Evolutionary conservation across 1,140 invertebrate genomes (phyloP).

Genomic region (Brachystomella parvula): DNA sequence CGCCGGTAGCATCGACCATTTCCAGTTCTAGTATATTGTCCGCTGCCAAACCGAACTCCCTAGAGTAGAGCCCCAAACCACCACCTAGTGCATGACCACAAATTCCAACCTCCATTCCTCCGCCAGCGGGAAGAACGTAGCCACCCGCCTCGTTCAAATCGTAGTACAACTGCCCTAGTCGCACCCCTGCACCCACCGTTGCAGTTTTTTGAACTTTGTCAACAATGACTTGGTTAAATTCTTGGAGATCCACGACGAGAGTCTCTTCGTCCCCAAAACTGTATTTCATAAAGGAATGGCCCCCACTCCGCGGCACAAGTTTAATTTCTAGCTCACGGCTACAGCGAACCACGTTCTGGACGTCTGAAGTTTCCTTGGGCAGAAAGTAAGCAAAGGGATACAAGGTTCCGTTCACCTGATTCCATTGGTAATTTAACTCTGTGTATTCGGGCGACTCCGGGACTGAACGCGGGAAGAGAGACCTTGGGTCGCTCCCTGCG

Average conservation of each 20-base stretch:
- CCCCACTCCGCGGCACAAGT: background rate
- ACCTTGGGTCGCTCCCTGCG: too few relatives aligned
- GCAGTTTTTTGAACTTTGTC: background rate
- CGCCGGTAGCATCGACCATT: background rate
- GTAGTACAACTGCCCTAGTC: background rate
- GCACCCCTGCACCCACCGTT: background rate
- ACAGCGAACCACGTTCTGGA: background rate
- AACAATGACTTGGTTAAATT: background rate
- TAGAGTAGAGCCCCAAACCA: background rate
- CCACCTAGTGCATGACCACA: background rate
- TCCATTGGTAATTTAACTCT: background rate
- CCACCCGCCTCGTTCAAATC: background rate
- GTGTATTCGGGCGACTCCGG: background rate
- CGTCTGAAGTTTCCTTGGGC: background rate
- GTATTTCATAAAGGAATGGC: background rate
- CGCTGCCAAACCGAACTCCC: background rate
- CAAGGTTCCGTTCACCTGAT: background rate
- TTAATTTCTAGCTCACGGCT: background rate
- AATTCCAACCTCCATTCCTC: background rate
- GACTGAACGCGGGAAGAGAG: background rate
- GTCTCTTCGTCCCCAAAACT: background rate
- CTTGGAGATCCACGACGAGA: constrained; percentile 2
- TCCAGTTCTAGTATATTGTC: constrained; percentile 2
- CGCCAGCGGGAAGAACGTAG: background rate
- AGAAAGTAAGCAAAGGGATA: background rate